These are phyloP conservation scores for Pyrocoelia pectoralis DNA, from an alignment of 2,888 invertebrate genomes.

Conservation along the genomic window DNA sequence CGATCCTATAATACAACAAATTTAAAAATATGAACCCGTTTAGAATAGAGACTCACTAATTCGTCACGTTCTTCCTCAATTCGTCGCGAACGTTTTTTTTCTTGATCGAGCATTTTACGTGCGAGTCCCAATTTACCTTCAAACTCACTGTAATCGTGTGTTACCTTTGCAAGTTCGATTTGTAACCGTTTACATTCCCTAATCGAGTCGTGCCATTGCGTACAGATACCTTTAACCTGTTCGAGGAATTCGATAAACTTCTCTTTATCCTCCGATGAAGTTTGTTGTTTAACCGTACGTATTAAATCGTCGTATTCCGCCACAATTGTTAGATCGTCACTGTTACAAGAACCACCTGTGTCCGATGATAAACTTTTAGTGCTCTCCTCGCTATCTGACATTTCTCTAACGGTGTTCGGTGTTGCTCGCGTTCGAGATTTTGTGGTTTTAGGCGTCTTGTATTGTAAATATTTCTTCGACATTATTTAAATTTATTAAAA, in stretches of 20 bases:
- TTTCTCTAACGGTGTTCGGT: not conserved
- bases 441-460: not conserved
- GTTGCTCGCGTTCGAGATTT: not conserved
- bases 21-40: not conserved
- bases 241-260: constrained; percentile 77
- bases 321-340: constrained; percentile 65
- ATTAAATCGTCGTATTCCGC: constrained; percentile 78
- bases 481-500: too few species aligned
- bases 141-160: constrained; percentile 75
- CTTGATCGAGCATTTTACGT: constrained; percentile 80
- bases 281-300: constrained; percentile 69
- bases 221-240: constrained; percentile 75
- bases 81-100: constrained; percentile 73
- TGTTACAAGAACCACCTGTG: constrained; percentile 2
- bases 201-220: constrained; percentile 74
- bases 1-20: constrained; percentile 52
- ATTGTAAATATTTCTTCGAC: not conserved
- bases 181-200: constrained; percentile 78
- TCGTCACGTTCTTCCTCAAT: constrained; percentile 77
- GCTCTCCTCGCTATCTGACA: constrained; percentile 22
- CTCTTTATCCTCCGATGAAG: constrained; percentile 74
- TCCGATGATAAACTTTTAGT: constrained; percentile 16
- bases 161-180: constrained; percentile 72
- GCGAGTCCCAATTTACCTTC: constrained; percentile 85
- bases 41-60: constrained; percentile 63